These are phyloP conservation scores for Habroteleia sp. DNA, from an alignment of 2,888 invertebrate species.

Conservation along the genomic window DNA sequence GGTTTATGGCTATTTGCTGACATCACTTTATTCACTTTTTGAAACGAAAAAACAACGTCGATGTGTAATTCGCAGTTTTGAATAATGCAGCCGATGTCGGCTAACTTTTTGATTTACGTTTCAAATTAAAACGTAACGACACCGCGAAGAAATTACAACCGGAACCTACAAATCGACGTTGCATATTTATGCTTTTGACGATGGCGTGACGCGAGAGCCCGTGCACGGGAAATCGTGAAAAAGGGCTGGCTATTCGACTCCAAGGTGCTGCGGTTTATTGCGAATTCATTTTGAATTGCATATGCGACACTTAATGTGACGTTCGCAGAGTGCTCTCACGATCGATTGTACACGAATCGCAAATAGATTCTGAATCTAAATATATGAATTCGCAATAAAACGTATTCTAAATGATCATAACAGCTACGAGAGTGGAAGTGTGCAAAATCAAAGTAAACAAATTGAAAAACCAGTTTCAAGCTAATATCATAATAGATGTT, in stretches of 20 bases:
- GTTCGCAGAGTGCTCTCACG: background rate
- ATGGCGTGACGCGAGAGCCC: conserved; percentile 6
- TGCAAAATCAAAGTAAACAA: no score
- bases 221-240: conserved; percentile 9
- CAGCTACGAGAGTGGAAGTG: no score
- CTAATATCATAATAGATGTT: no score
- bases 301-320: background rate
- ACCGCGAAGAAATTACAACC: conserved; percentile 11
- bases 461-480: no score
- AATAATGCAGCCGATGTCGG: conserved; percentile 6
- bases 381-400: conserved; percentile 9
- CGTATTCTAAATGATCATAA: no score
- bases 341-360: background rate
- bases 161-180: conserved; percentile 32
- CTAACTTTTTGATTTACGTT: conserved; percentile 25
- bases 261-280: conserved; percentile 16
- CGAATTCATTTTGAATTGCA: conserved; percentile 30
- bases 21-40: background rate
- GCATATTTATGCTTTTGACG: conserved; percentile 35
- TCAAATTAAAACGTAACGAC: conserved; percentile 31
- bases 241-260: background rate
- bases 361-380: no score
- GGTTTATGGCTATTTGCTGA: background rate
- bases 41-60: conserved; percentile 30
- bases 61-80: conserved; percentile 23